These are phyloP conservation scores for Turritopsis dohrnii DNA, from an alignment of 30 jellyfish, hydroid and myxozoan species.

Conservation along the genomic window DNA sequence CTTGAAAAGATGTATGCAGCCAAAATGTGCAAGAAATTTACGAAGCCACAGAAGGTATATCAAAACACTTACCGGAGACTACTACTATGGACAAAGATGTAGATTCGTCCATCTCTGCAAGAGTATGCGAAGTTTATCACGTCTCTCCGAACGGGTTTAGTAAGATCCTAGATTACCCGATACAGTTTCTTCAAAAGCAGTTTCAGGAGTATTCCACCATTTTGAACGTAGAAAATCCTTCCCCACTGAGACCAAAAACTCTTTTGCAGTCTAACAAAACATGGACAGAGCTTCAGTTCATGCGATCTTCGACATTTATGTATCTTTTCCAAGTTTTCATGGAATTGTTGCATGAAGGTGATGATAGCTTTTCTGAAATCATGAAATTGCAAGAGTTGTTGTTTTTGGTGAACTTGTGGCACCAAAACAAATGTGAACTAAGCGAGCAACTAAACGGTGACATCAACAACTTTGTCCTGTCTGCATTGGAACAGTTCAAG, in stretches of 20 bases:
- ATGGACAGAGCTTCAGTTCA: background rate
- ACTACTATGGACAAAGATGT: background rate
- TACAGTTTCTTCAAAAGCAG: background rate
- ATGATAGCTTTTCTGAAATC: background rate
- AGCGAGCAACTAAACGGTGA: background rate
- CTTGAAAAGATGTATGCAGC: slow-evolving; percentile 5
- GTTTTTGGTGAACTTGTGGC: background rate
- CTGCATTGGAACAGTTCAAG: background rate
- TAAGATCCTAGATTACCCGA: background rate
- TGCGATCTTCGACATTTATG: background rate
- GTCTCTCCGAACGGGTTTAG: background rate
- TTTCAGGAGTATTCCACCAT: background rate
- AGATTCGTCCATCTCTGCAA: background rate
- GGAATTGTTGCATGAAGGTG: background rate
- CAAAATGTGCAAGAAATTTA: background rate
- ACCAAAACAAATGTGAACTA: background rate
- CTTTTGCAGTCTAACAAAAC: background rate
- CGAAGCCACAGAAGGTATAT: slow-evolving; percentile 13
- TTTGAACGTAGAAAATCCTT: background rate
- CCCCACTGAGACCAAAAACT: background rate
- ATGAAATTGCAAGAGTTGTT: background rate
- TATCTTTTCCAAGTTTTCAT: background rate
- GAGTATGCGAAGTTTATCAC: slow-evolving; percentile 14
- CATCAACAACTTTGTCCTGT: background rate
- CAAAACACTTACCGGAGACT: background rate